Conservation (phyloP, 2,797 vertebrate species). For the Muraenolepis orangiensis region DNA sequence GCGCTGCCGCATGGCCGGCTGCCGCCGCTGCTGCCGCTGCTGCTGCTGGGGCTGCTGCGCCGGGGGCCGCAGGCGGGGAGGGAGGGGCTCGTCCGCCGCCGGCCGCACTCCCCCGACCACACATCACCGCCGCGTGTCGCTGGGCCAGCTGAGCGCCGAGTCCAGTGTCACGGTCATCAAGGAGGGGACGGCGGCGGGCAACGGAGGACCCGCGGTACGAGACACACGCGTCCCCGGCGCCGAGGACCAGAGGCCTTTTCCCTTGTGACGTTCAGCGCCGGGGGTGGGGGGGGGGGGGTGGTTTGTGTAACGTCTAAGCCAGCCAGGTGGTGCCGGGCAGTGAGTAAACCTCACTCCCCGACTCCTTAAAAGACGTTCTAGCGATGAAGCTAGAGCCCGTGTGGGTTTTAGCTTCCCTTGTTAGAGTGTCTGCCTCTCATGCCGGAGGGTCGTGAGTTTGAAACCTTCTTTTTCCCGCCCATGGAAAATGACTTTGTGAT, state of each 20-base stretch:
- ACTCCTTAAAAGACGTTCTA: too few species aligned
- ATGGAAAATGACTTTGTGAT: background rate
- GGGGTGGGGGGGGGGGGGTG: too few species aligned
- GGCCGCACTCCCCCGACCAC: background rate
- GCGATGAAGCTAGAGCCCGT: too few species aligned
- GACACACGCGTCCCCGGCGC: background rate
- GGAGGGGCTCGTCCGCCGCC: background rate
- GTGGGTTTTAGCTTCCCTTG: too few species aligned
- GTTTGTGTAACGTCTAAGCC: too few species aligned
- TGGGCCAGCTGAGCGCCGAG: background rate
- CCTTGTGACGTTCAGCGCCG: too few species aligned
- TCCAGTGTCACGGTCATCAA: background rate
- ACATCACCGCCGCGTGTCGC: background rate
- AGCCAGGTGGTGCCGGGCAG: too few species aligned
- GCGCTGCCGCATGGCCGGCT: conserved; percentile 51
- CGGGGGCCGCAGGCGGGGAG: conserved; percentile 19
- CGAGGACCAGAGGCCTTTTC: background rate
- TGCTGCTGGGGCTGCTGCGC: conserved; percentile 69
- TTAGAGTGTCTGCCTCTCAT: too few species aligned
- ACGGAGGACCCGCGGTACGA: background rate
- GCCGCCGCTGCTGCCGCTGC: conserved; percentile 60
- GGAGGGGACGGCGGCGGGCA: background rate
- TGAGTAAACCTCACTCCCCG: too few species aligned
- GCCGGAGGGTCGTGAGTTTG: too few species aligned
- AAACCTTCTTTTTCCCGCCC: background rate